These are phyloP conservation scores for Athrips mouffetella DNA, from an alignment of 2,888 invertebrate species.

Conservation along the genomic window DNA sequence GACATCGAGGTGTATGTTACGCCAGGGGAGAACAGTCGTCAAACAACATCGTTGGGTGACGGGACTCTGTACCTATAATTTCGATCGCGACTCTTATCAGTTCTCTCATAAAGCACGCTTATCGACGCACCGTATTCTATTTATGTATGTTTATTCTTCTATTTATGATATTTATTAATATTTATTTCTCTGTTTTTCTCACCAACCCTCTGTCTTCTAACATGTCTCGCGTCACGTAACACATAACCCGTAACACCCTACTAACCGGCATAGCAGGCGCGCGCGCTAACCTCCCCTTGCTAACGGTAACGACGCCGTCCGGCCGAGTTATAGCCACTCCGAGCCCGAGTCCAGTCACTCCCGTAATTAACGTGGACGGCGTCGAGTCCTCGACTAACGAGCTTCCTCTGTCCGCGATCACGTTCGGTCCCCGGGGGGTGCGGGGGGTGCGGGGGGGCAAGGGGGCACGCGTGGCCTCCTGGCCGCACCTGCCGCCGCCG, in stretches of 20 bases:
- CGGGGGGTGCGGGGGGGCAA: conserved; percentile 36
- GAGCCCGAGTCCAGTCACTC: conserved; percentile 54
- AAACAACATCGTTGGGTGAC: conserved; percentile 37
- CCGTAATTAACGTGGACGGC: conserved; percentile 60
- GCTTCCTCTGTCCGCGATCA: conserved; percentile 80
- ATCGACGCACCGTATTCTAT: conserved; percentile 35
- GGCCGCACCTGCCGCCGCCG: conserved; percentile 28
- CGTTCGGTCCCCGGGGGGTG: conserved; percentile 53
- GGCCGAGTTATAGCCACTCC: conserved; percentile 31
- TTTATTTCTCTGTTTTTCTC: conserved; percentile 52
- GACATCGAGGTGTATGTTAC: conserved; percentile 35
- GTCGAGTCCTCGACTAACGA: conserved; percentile 83
- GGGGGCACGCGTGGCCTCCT: conserved; percentile 32
- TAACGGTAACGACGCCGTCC: conserved; percentile 40
- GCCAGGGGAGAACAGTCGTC: conserved; percentile 44
- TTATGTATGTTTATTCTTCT: conserved; percentile 43
- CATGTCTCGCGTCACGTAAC: conserved; percentile 49
- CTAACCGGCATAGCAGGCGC: conserved; percentile 24
- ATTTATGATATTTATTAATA: conserved; percentile 33
- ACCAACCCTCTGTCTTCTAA: conserved; percentile 51
- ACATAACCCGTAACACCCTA: conserved; percentile 42
- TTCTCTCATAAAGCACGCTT: conserved; percentile 45
- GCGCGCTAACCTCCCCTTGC: conserved; percentile 33
- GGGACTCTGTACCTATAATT: conserved; percentile 30
- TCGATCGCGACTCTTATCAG: conserved; percentile 30